These are phyloP conservation scores for Troides helena DNA, from an alignment of 2,888 invertebrate genomes.

Conservation along the genomic window DNA sequence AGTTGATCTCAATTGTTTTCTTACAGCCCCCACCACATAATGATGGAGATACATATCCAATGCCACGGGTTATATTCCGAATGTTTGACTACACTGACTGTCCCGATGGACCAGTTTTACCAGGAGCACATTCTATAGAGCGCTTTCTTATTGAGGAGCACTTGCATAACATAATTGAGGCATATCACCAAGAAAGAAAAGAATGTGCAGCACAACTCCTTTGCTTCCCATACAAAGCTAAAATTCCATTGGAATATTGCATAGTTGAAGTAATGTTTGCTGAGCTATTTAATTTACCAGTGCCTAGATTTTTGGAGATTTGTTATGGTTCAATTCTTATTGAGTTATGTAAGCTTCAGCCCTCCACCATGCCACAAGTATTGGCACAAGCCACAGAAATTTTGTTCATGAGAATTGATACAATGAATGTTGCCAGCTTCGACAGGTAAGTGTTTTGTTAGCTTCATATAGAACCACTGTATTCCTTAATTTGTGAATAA, in stretches of 20 bases:
- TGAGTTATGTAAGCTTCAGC: conserved; percentile 97
- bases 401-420: conserved; percentile 95
- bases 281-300: conserved; percentile 95
- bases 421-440: conserved; percentile 98
- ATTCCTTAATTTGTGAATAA: background rate
- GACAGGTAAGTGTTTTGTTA: conserved; percentile 83
- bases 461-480: background rate
- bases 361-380: conserved; percentile 98
- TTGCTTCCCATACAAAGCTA: conserved; percentile 94
- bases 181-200: conserved; percentile 93
- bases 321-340: conserved; percentile 97
- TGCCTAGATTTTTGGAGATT: conserved; percentile 93
- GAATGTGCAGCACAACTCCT: conserved; percentile 96
- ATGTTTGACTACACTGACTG: conserved; percentile 99
- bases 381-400: conserved; percentile 99
- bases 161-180: conserved; percentile 94
- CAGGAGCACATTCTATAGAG: conserved; percentile 98
- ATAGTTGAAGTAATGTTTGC: conserved; percentile 98
- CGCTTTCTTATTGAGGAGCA: conserved; percentile 99
- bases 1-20: background rate
- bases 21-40: conserved; percentile 94
- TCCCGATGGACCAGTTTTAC: conserved; percentile 94
- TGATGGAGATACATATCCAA: conserved; percentile 93
- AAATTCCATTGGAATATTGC: conserved; percentile 98
- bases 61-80: conserved; percentile 96